phyloP scores from a whole-genome alignment of 1,140 invertebrate species.

The Wasmannia auropunctata region DNA sequence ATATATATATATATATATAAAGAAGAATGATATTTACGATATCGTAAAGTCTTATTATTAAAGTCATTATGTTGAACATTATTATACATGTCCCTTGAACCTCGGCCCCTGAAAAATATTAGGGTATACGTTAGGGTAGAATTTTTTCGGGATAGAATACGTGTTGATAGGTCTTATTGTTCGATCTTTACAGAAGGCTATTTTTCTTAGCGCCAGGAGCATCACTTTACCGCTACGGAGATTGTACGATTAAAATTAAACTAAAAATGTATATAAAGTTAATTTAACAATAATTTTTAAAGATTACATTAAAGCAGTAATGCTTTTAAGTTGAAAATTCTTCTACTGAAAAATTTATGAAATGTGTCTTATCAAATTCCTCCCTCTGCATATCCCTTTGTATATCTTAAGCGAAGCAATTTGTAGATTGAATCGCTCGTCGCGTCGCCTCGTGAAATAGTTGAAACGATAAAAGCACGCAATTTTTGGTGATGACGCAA shows the following conservation, averaged over 20 bases:
- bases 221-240: not conserved
- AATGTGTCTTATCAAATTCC: not conserved
- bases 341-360: not conserved
- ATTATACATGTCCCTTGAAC: not conserved
- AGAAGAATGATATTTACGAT: conserved; percentile 37
- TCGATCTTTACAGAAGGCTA: not conserved
- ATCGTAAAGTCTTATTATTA: conserved; percentile 52
- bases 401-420: not conserved
- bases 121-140: not conserved
- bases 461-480: not conserved
- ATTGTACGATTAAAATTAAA: not conserved
- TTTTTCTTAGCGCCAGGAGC: not conserved
- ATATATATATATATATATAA: conserved; percentile 23
- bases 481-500: conserved; percentile 18
- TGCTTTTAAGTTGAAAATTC: not conserved
- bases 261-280: not conserved
- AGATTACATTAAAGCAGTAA: not conserved
- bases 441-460: not conserved
- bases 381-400: not conserved
- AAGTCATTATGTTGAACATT: conserved; percentile 20
- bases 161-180: not conserved
- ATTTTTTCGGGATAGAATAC: not conserved
- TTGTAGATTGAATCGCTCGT: conserved; percentile 37
- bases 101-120: not conserved
- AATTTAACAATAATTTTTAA: not conserved